Conservation (phyloP, 1,140 invertebrate species). For the Spodoptera frugiperda region DNA sequence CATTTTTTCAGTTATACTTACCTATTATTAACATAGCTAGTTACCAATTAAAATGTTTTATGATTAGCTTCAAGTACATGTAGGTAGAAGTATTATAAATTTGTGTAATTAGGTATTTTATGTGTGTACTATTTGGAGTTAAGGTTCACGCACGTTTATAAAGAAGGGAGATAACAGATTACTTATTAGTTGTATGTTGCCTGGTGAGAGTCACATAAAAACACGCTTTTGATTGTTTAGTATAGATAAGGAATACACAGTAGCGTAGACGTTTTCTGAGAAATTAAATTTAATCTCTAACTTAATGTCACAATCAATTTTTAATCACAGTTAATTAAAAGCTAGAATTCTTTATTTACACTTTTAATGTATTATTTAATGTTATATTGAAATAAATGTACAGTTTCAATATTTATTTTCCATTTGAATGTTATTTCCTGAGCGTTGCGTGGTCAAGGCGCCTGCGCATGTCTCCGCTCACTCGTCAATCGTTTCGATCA, state of each 20-base stretch:
- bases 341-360: neutral
- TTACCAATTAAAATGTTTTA: conserved; percentile 46
- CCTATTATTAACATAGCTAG: conserved; percentile 46
- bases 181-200: conserved; percentile 35
- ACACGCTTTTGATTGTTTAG: conserved; percentile 5
- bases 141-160: conserved; percentile 26
- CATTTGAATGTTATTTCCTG: conserved; percentile 8
- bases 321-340: conserved; percentile 27
- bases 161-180: conserved; percentile 24
- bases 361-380: neutral
- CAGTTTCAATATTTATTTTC: conserved; percentile 13
- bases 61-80: conserved; percentile 29
- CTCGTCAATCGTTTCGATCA: conserved; percentile 29
- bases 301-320: conserved; percentile 10
- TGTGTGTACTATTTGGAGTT: conserved; percentile 31
- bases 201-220: conserved; percentile 25
- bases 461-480: conserved; percentile 34
- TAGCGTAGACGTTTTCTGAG: conserved; percentile 17
- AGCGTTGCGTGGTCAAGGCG: conserved; percentile 37
- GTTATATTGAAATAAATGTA: neutral
- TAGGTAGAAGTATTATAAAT: conserved; percentile 40
- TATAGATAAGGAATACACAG: conserved; percentile 22
- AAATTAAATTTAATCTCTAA: conserved; percentile 18
- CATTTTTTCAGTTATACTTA: conserved; percentile 37
- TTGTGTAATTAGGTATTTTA: conserved; percentile 39